Conservation (phyloP, 2,797 vertebrate genomes). For the Lepidocolaptes lacrymiger region DNA sequence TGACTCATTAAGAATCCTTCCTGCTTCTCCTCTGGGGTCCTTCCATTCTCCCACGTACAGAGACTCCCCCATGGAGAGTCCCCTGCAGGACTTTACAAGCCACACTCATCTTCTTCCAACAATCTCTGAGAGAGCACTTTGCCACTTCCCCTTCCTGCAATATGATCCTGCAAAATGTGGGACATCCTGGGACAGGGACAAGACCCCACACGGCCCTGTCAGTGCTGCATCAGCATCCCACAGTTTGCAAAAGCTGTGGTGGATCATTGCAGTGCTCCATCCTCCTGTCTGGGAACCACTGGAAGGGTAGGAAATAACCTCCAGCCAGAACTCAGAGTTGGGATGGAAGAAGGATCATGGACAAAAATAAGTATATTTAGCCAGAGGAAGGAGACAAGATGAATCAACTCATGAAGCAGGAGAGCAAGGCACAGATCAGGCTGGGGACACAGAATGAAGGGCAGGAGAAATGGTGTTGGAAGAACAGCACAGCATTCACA, state of each 20-base stretch:
- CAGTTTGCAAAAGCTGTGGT: not conserved
- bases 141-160: not conserved
- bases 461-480: not conserved
- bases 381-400: not conserved
- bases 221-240: accelerated
- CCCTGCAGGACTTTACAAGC: not conserved
- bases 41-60: not conserved
- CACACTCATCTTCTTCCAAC: not conserved
- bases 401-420: not conserved
- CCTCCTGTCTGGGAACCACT: not conserved
- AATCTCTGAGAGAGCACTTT: not conserved
- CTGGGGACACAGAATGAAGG: not conserved
- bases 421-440: not conserved
- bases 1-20: not conserved
- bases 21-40: not conserved
- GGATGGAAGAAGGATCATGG: not conserved
- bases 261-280: not conserved
- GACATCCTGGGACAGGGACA: not conserved
- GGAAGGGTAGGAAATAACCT: not conserved
- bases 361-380: not conserved
- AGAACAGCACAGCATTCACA: not conserved
- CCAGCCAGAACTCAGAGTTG: not conserved
- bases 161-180: not conserved
- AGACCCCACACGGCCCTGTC: not conserved
- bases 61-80: not conserved